Base-by-base conservation (phyloP, 2,888 invertebrate genomes). In the Lasioglossum figueresi region DNA sequence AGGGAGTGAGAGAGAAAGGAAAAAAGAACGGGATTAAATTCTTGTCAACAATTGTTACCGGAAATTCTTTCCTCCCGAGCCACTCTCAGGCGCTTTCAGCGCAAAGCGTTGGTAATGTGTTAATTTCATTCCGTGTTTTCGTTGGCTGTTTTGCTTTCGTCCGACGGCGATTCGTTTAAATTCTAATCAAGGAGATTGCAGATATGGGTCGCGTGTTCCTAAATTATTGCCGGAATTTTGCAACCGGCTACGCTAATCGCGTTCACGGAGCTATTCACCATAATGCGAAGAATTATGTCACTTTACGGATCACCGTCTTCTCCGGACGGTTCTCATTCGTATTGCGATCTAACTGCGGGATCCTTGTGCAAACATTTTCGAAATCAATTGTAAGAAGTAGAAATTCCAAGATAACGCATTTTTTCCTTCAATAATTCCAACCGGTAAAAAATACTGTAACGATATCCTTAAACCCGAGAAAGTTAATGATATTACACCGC, bases 11-110 rank as follows among this genome's bases (percentile, higher is more conserved):
- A 12, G 14, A 14, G 10, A 59, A 63, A 19, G 6, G 27, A 31
- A 48, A 19, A 74, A 74, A 73, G 74, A 85, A 80, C 72, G 80
- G 72, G 76, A 79, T 84, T 75, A 79, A 83, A 83, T 79, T 83
- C 75, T 66, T 72, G 45, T 83, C 75, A 83, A 83, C 84, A 52
- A 83, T 71, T 70, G 75, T 79, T 78, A 83, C 63, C 63, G 71
- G 59, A 75, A 78, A 78, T 79, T 48, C 52, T 70, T n/a, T 40
- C 23, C 16, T 12, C 37, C 31, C 45, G 14, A 48, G 34, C 45
- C 4, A 27, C 37, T 16, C 27, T 3, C 31, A 5, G 59, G 2
- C 52, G 34, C 37, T 68, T 45, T 40, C 76, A 45, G 14, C 68
- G 10, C n/a, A 43, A 34, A 77, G 59, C 43, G 31, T 68, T 74